phyloP scores from a whole-genome alignment of 2,888 invertebrate genomes.

The Aethes cnicana region DNA sequence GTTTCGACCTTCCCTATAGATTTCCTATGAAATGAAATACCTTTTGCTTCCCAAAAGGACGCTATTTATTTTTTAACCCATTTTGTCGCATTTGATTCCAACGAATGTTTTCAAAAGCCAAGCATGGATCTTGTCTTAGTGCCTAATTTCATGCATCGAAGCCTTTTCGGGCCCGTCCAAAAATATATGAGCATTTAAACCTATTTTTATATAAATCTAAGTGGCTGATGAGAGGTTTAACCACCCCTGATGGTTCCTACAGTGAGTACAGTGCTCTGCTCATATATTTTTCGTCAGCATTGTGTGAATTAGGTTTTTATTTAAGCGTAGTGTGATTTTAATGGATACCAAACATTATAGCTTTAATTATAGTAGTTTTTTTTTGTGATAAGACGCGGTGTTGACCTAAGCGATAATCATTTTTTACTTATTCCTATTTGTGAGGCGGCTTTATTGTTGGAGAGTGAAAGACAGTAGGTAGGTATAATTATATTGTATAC shows the following conservation, averaged over 20 bases:
- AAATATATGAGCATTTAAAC: conserved; percentile 16
- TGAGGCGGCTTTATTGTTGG: background rate
- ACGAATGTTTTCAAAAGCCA: too few relatives aligned
- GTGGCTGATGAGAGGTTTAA: background rate
- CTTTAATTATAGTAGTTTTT: conserved; percentile 28
- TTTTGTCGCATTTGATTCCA: too few relatives aligned
- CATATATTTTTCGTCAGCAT: conserved; percentile 13
- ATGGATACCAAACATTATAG: conserved; percentile 28
- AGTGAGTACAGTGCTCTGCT: conserved; percentile 16
- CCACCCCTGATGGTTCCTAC: conserved; percentile 22
- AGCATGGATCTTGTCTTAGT: too few relatives aligned
- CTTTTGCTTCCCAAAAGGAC: too few relatives aligned
- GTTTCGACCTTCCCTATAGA: too few relatives aligned
- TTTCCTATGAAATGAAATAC: too few relatives aligned
- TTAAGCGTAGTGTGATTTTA: conserved; percentile 25
- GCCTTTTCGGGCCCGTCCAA: conserved; percentile 22
- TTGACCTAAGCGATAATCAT: conserved; percentile 5
- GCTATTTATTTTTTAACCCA: too few relatives aligned
- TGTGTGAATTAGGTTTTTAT: conserved; percentile 3
- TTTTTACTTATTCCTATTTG: conserved; percentile 17
- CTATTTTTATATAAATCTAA: conserved; percentile 1
- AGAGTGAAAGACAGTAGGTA: background rate
- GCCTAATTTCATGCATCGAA: conserved; percentile 23
- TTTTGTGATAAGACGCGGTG: conserved; percentile 19
- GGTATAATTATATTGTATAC: background rate